Evolutionary conservation across 2,113 vertebrate genomes (phyloP).

Genomic region (Amblyornis subalaris): DNA sequence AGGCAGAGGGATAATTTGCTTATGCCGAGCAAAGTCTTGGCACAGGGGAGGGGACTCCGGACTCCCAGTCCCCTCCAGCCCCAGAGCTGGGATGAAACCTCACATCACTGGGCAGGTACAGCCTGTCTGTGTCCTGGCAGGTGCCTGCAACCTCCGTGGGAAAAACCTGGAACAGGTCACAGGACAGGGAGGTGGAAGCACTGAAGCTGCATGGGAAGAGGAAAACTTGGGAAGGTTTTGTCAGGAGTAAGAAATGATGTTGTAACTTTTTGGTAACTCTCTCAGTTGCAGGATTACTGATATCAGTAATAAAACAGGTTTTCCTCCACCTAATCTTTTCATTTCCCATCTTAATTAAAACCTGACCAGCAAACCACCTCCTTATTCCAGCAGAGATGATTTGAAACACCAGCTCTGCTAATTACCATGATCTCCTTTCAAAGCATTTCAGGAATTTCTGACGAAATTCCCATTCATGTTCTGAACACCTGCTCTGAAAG

Average conservation of each 20-base stretch:
- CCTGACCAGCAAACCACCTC: not conserved
- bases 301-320: not conserved
- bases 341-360: not conserved
- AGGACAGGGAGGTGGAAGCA: not conserved
- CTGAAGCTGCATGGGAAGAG: not conserved
- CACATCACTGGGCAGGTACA: not conserved
- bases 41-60: accelerated
- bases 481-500: not conserved
- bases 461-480: not conserved
- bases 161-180: not conserved
- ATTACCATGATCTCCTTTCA: not conserved
- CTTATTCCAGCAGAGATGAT: not conserved
- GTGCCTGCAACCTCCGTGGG: accelerated
- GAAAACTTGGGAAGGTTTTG: not conserved
- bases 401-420: not conserved
- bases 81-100: not conserved
- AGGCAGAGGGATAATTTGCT: not conserved
- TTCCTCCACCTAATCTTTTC: not conserved
- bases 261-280: not conserved
- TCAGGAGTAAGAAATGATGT: not conserved
- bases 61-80: not conserved
- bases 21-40: not conserved
- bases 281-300: not conserved
- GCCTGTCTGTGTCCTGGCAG: accelerated
- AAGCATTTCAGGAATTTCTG: not conserved